Conservation (phyloP, 2,888 invertebrate species). For the Drosophila mercatorum region DNA sequence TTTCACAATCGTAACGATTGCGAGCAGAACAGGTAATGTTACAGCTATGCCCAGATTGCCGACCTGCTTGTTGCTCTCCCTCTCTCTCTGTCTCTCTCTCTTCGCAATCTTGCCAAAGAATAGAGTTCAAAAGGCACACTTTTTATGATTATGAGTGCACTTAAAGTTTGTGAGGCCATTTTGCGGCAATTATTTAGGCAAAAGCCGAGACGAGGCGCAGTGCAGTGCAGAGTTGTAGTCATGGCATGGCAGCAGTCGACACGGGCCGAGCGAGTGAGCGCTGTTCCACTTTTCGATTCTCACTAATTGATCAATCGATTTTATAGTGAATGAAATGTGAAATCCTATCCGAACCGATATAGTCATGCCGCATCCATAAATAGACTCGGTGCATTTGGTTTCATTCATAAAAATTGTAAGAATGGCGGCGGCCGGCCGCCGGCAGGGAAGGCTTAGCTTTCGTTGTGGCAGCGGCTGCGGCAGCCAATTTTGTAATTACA, state of each 20-base stretch:
- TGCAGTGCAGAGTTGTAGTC: constrained; percentile 15
- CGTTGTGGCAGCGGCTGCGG: constrained; percentile 59
- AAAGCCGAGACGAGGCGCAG: constrained; percentile 1
- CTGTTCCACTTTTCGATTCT: constrained; percentile 72
- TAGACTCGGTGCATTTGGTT: constrained; percentile 56
- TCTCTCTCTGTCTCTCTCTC: not conserved
- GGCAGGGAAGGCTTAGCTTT: constrained; percentile 47
- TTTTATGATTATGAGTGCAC: constrained; percentile 12
- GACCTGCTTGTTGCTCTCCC: not conserved
- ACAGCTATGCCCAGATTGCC: not conserved
- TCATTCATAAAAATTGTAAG: constrained; percentile 74
- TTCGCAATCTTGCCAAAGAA: not conserved
- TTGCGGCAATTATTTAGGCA: constrained; percentile 28
- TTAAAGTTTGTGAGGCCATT: constrained; percentile 7
- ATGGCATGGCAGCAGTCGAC: constrained; percentile 38
- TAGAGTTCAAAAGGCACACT: constrained; percentile 7
- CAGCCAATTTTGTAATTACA: constrained; percentile 76
- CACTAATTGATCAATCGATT: constrained; percentile 69
- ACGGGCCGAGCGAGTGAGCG: constrained; percentile 23
- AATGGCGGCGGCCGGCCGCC: constrained; percentile 16
- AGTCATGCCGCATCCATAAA: constrained; percentile 65
- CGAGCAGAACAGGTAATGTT: not conserved
- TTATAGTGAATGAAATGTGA: constrained; percentile 76
- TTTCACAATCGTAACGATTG: not conserved
- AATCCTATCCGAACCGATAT: constrained; percentile 57